Percentiles rank a stretch among this genome's conserved stretches.
Evolutionary conservation across 2,113 vertebrate species (phyloP).

Genomic region (Triplophysa rosa): DNA sequence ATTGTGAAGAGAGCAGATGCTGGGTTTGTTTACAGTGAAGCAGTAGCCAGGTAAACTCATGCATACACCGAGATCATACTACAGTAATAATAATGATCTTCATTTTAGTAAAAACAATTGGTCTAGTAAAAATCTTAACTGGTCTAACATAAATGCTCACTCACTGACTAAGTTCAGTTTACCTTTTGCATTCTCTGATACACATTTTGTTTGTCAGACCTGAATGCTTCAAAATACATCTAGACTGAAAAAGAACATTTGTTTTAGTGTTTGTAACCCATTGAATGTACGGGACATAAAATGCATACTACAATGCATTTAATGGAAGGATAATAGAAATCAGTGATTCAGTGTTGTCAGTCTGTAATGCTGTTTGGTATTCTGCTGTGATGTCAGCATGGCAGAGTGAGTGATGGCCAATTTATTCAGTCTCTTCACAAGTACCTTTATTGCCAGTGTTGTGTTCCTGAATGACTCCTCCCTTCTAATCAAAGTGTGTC

Average conservation of each 20-base stretch:
- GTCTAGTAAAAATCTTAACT: too few relatives aligned
- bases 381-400: background rate
- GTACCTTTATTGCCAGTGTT: background rate
- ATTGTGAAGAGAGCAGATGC: slow-evolving; percentile 91
- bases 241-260: too few relatives aligned
- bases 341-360: background rate
- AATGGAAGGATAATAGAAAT: background rate
- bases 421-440: background rate
- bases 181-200: background rate
- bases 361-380: background rate
- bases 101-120: too few relatives aligned
- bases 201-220: too few relatives aligned
- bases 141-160: background rate
- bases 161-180: background rate
- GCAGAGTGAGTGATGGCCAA: background rate
- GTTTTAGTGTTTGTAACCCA: too few relatives aligned
- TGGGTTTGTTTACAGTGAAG: slow-evolving; percentile 92
- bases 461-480: background rate
- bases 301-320: background rate
- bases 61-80: background rate
- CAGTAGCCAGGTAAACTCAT: slow-evolving; percentile 86
- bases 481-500: background rate
- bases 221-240: background rate
- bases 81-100: background rate
- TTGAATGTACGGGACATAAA: too few relatives aligned